Evolutionary conservation across 2,797 vertebrate species (phyloP).

Genomic region (Tapirus indicus): DNA sequence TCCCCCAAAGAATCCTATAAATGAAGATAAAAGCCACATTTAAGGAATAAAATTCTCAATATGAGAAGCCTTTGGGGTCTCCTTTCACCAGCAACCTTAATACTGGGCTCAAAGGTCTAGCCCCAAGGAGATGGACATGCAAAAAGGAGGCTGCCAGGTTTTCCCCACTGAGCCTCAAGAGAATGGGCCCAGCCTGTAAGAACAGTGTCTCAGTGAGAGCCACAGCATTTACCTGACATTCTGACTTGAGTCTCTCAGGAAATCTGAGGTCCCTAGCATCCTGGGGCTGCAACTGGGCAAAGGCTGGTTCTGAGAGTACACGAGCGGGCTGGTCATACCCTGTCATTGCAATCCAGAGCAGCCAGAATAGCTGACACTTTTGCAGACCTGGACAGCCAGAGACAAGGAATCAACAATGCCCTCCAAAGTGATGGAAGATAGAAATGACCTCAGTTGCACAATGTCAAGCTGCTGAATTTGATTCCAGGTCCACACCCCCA

Average conservation of each 20-base stretch:
- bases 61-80: neutral
- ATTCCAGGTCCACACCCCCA: neutral
- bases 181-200: neutral
- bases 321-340: neutral
- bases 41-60: conserved; percentile 16
- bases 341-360: neutral
- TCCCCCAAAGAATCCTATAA: neutral
- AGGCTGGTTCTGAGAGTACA: neutral
- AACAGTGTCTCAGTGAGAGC: neutral
- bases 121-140: neutral
- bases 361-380: conserved; percentile 1
- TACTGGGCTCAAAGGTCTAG: neutral
- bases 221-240: neutral
- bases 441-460: neutral
- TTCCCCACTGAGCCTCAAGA: neutral
- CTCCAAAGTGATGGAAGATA: neutral
- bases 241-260: neutral
- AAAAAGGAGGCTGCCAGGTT: neutral
- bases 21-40: conserved; percentile 45
- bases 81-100: neutral
- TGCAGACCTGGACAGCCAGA: neutral
- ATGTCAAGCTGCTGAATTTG: neutral
- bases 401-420: neutral
- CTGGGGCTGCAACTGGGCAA: neutral
- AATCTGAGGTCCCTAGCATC: neutral